Evolutionary conservation across 2,888 invertebrate species (phyloP), one percentile per base, ranked within the genome.

Genomic region (Drosophila melanosoma): DNA sequence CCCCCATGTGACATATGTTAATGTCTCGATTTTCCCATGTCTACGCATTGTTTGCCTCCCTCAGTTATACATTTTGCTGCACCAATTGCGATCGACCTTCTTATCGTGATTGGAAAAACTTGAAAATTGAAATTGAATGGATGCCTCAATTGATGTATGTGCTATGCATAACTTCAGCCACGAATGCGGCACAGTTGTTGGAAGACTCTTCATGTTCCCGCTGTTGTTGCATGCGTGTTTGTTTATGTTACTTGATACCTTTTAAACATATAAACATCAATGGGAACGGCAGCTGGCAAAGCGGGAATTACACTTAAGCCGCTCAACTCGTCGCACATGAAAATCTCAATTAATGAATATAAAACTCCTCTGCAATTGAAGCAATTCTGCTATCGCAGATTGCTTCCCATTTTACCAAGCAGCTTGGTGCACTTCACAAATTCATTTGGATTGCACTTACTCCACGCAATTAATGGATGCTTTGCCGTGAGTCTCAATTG

Each of bases 261-360:
- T 62, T 72, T 32, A 57, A 48, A 57, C 63, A 69, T 45, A 69
- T 66, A 66, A 60, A 63, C 68, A 80, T 80, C 58, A 67, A 72
- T 68, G 64, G 64, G 51, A 68, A 65, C 56, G 76, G 36, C 78
- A 79, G 81, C 76, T 80, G 78, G 65, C 67, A 58, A 29, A 36
- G 48, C 51, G 38, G 60, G 59, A 58, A 69, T 45, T 69, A 66
- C 69, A 73, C 69, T 80, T 87, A 85, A 87, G 80, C 85, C 67
- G 80, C 76, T 79, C 78, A 74, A 58, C 67, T 66, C 63, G 59
- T 48, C 68, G 48, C 79, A 52, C 64, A 68, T 71, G 67, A 66
- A 63, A 68, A 78, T 68, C 77, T 58, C 60, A 76, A 73, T 81
- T 73, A 77, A 77, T 81, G 72, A 66, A 66, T 74, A 60, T 57